Base-by-base conservation (phyloP, 2,113 vertebrate genomes). In the Gavia stellata region DNA sequence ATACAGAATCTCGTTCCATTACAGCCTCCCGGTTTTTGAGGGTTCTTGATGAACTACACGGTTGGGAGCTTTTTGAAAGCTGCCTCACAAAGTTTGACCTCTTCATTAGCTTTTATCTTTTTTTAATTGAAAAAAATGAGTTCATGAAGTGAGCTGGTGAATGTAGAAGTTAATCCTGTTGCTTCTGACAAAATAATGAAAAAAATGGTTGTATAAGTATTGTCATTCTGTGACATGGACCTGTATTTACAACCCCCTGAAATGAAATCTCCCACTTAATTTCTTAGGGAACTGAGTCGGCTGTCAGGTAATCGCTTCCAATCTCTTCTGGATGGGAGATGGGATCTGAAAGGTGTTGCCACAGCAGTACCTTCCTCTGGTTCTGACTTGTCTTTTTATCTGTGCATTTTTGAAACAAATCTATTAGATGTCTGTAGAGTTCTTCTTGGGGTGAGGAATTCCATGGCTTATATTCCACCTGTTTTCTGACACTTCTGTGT, bases 11-110 rank as follows among this genome's bases (percentile, higher is more conserved):
- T 18, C 33, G 31, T n/a, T 33, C 73, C 38, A 1, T 58, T 34
- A 5, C 42, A 90, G 49, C 62, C 40, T 33, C 28, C 61, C 61
- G 50, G 10, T 13, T 59, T 61, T 15, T 11, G 11, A 40, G 52
- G 50, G 9, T 8, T 68, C 49, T 18, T n/a, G 26, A 19, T 55
- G 45, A 52, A 70, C 28, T 40, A 12, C 6, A 7, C 0, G 0
- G 8, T 10, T 44, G 47, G 45, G 72, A 65, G 67, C 12, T 19
- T 45, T 33, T 8, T 38, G 28, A 40, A 77, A 75, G 36, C 56
- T 10, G 15, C 1, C 0, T 68, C 44, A 3, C 1, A 0, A 50
- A 47, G 26, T 72, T 40, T 62, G 18, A 65, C 44, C 58, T 75
- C 50, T 89, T 84, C 5, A 1, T 85, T 88, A 45, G 49, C 50